Base-by-base conservation (phyloP, 2,888 invertebrate species). In the Drosophila formosana region DNA sequence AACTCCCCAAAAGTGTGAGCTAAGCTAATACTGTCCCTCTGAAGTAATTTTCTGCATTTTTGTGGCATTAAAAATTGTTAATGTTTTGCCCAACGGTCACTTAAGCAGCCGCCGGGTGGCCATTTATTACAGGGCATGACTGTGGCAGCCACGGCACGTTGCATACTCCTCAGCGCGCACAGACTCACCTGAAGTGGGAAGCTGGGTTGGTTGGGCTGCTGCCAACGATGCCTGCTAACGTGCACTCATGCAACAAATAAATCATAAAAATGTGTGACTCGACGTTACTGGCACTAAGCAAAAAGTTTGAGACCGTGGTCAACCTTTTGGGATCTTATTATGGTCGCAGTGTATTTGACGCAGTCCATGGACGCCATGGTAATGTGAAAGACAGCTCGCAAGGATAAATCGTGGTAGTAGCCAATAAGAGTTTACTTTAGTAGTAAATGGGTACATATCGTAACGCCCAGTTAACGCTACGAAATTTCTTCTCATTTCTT, bases 211-310 rank as follows among this genome's bases (percentile, higher is more conserved):
- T 25, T 37, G 46, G 56, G 3, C 30, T 56, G 46, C 68, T 71
- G 77, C 41, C 67, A 32, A 26, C 63, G 68, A 69, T 68, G 58
- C 46, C 58, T 58, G 55, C 55, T 52, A 51, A 30, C 50, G 71
- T 34, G 45, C 71, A 72, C 78, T 80, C 76, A 83, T 81, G 81
- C 78, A 69, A 69, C 73, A 76, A 76, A 82, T 82, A 82, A 82
- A 82, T 83, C 76, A 81, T 63, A 69, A 46, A 57, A 71, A 69
- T 50, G 41, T 63, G 49, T 41, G 65, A 45, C 69, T 66, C 61
- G 51, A 60, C 39, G 32, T 46, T 53, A 13, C 45, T 13, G n/a
- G 28, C 41, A 43, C 56, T 52, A 46, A 30, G 66, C 6, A 11
- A 49, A 18, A 51, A 62, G 39, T 23, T 52, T 11, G 37, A 4